These are phyloP conservation scores for Zoanthus solanderi DNA, from an alignment of 92 coral and sea anemone species.

Conservation along the genomic window DNA sequence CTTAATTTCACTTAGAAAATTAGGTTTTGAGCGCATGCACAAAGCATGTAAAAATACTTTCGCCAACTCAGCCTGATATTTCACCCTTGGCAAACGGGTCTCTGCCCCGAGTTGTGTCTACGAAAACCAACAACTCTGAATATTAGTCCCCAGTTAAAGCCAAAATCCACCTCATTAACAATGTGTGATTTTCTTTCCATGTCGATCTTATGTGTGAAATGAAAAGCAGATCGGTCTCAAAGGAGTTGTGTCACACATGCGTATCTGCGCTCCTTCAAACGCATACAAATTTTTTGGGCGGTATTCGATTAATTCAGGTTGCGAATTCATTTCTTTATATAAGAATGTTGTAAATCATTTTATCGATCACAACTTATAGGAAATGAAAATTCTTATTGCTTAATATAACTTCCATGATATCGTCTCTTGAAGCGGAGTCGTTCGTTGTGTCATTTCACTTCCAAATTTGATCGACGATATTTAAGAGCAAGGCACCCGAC, in stretches of 20 bases:
- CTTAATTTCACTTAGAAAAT: not conserved
- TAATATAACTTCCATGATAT: slow-evolving; percentile 21
- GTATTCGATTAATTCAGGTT: slow-evolving; percentile 11
- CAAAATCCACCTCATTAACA: not conserved
- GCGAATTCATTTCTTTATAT: slow-evolving; percentile 23
- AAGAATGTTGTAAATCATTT: slow-evolving; percentile 19
- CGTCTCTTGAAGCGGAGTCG: slow-evolving; percentile 16
- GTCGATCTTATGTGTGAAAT: slow-evolving; percentile 11
- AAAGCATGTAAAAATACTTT: not conserved
- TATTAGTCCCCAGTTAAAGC: not conserved
- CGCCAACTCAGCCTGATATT: slow-evolving; percentile 22
- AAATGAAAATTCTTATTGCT: not conserved
- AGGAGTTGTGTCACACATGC: slow-evolving; percentile 1
- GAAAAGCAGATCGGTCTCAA: not conserved
- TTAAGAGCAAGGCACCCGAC: not conserved
- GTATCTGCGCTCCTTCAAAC: slow-evolving; percentile 20
- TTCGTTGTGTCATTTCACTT: slow-evolving; percentile 35
- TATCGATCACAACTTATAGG: slow-evolving; percentile 20
- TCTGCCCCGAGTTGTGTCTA: not conserved
- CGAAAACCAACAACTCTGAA: not conserved
- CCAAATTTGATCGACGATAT: slow-evolving; percentile 37
- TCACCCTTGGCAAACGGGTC: slow-evolving; percentile 5
- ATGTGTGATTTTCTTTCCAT: not conserved
- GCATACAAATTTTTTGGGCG: slow-evolving; percentile 29
- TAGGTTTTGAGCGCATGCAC: not conserved